Conservation (phyloP, 1,140 invertebrate genomes). For the Armadillidium nasatum region DNA sequence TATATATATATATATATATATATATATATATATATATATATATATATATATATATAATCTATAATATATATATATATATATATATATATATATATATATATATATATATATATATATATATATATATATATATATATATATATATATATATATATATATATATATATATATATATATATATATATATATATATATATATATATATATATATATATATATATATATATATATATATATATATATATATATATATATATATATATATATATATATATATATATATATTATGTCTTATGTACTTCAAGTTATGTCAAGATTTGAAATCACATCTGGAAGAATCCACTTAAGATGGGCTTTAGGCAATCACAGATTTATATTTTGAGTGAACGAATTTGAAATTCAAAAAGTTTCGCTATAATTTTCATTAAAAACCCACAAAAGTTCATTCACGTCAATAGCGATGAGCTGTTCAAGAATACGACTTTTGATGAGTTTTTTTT, state of each 20-base stretch:
- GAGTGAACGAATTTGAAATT: not conserved
- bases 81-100: constrained; percentile 1
- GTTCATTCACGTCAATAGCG: no score
- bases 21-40: not conserved
- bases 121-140: not conserved
- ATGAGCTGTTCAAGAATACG: no score
- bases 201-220: not conserved
- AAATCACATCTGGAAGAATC: not conserved
- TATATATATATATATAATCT: not conserved
- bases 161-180: not conserved
- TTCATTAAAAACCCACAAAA: not conserved
- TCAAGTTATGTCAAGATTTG: not conserved
- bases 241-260: not conserved
- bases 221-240: not conserved
- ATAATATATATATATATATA: not conserved
- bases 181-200: not conserved
- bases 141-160: not conserved
- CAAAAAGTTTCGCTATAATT: not conserved
- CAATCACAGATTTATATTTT: not conserved
- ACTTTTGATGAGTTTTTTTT: no score
- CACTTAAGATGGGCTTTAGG: not conserved
- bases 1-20: constrained; percentile 7
- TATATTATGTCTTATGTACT: not conserved
- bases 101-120: not conserved
- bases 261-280: not conserved